phyloP scores from a whole-genome alignment of 2,888 invertebrate species.

The Coleophora deauratella region DNA sequence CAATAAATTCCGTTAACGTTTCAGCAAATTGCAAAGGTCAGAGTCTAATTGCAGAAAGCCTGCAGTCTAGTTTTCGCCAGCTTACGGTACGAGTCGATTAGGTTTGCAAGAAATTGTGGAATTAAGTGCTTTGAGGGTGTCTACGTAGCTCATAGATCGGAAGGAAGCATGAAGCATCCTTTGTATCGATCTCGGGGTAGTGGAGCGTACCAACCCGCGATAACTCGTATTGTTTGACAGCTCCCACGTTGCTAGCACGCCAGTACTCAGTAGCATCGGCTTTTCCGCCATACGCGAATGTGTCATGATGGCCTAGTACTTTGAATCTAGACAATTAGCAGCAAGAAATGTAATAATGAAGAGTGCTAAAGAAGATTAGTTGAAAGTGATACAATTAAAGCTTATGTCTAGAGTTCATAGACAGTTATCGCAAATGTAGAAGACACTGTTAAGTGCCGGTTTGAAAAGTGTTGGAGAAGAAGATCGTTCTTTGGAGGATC shows the following conservation, averaged over 20 bases:
- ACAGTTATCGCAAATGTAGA: too few species aligned
- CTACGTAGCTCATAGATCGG: too few species aligned
- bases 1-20: conserved; percentile 9
- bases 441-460: too few species aligned
- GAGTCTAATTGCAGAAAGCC: too few species aligned
- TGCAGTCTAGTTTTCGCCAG: too few species aligned
- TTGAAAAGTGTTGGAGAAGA: too few species aligned
- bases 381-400: too few species aligned
- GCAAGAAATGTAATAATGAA: background rate
- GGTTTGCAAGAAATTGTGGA: too few species aligned
- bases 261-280: conserved; percentile 14
- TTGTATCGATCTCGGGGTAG: conserved; percentile 53
- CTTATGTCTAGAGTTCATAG: too few species aligned
- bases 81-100: too few species aligned
- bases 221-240: conserved; percentile 67
- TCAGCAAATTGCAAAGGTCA: conserved; percentile 15
- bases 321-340: background rate
- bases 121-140: too few species aligned
- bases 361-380: too few species aligned
- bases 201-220: conserved; percentile 65
- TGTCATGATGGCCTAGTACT: background rate
- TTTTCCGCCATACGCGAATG: background rate
- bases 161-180: conserved; percentile 34
- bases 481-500: conserved; percentile 22
- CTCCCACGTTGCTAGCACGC: conserved; percentile 61